Evolutionary conservation across 1,140 invertebrate genomes (phyloP), one percentile per base, ranked within the genome.

Genomic region (Stratiolaelaps scimitus): DNA sequence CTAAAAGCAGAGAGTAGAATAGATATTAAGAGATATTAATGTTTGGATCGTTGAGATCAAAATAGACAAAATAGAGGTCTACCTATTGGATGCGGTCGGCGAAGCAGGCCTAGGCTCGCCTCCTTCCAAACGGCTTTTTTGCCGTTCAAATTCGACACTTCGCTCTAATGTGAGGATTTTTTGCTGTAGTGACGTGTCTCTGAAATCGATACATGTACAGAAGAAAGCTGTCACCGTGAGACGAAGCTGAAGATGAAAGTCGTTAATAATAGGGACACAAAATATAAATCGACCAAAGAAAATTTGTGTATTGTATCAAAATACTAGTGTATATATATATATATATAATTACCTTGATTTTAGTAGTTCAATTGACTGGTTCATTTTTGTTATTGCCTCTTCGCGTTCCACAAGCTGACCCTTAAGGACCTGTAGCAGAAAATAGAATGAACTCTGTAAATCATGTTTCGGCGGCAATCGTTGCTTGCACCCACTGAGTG

Each of bases 341-440:
- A n/a, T 45, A 45, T 48, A 15, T 7, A 48, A 19, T 15, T 34
- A 60, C 53, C 34, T 60, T 17, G 53, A 60, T 23, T 26, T 60
- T 10, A 60, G 23, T 6, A 60, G 23, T 23, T 60, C 53, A 29
- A 60, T 60, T 1, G 53, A 26, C 20, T 60, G 53, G 23, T 60
- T 60, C 53, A 60, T 60, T 23, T 60, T 60, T 10, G 53, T 60
- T 15, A 60, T 60, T 4, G 53, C 53, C 13, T 60, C 53, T 60
- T 60, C 53, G 17, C 53, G 17, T 26, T 60, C 53, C 23, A 60
- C 53, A 13, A 60, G 53, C 26, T 60, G 53, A 10, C 53, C 34
- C 23, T 60, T 60, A 17, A 60, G 53, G 4, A 60, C 53, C 34
- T 40, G 34, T 40, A 40, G 10, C 10, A 40, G 34, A 10, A 40